phyloP scores from a whole-genome alignment of 2,113 vertebrate species.

The Lasiurus cinereus region DNA sequence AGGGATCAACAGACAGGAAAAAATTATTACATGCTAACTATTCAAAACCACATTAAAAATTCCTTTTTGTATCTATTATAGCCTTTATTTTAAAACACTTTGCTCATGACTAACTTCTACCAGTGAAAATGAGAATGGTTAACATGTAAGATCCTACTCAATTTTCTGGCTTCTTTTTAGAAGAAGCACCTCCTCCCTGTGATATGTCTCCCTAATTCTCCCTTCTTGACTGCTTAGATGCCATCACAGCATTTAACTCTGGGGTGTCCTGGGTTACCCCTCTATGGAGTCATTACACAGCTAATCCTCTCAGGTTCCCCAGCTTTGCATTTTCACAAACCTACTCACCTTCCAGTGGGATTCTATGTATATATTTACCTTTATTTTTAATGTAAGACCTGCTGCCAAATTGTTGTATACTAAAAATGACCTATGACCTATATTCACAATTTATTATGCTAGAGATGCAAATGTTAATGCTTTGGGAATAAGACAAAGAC shows the following conservation, averaged over 20 bases:
- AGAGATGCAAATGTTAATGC: not conserved
- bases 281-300: not conserved
- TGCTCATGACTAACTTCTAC: constrained; percentile 42
- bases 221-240: constrained; percentile 20
- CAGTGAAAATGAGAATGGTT: constrained; percentile 38
- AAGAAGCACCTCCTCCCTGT: constrained; percentile 40
- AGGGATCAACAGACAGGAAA: constrained; percentile 73
- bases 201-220: not conserved
- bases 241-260: not conserved
- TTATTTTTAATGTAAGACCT: not conserved
- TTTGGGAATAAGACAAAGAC: not conserved
- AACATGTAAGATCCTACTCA: constrained; percentile 13
- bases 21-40: constrained; percentile 70
- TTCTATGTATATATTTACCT: not conserved
- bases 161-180: constrained; percentile 35
- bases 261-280: not conserved
- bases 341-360: not conserved
- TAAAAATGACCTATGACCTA: not conserved
- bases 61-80: constrained; percentile 48
- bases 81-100: constrained; percentile 70
- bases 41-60: constrained; percentile 59
- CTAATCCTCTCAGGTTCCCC: not conserved
- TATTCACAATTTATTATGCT: not conserved
- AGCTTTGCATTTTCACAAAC: not conserved
- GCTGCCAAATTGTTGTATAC: not conserved